phyloP scores from a whole-genome alignment of 2,888 invertebrate species.

The Amblyjoppa proteus region DNA sequence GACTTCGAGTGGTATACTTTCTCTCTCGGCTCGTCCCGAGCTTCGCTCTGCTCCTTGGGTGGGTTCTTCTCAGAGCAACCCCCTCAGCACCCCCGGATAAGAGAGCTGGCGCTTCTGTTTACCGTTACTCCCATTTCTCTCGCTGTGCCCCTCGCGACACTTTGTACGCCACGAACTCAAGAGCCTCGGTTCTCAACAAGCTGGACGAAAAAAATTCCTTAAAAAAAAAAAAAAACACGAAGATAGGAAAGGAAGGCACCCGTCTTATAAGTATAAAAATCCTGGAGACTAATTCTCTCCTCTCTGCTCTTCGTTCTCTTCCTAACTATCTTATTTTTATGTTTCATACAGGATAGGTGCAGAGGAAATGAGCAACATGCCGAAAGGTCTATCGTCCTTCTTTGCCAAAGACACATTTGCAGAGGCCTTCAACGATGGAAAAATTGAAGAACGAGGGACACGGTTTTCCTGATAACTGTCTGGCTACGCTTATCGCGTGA shows the following conservation, averaged over 20 bases:
- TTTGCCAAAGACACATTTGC: not conserved
- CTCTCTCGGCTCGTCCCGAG: slow-evolving; percentile 12
- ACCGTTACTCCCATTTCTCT: slow-evolving; percentile 75
- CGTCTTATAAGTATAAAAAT: slow-evolving; percentile 42
- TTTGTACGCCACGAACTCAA: slow-evolving; percentile 47
- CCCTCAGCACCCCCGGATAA: slow-evolving; percentile 59
- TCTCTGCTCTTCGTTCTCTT: slow-evolving; percentile 1
- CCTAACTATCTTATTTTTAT: slow-evolving; percentile 10
- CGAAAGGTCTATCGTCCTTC: not conserved
- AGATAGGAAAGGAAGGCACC: slow-evolving; percentile 33
- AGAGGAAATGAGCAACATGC: slow-evolving; percentile 9
- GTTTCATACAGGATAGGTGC: not conserved
- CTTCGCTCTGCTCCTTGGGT: slow-evolving; percentile 44
- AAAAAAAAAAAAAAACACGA: slow-evolving; percentile 24
- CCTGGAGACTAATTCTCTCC: not conserved
- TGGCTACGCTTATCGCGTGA: not conserved
- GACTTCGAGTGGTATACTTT: slow-evolving; percentile 55
- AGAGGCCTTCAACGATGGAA: not conserved
- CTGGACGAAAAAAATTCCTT: slow-evolving; percentile 7
- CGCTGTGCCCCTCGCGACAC: slow-evolving; percentile 59
- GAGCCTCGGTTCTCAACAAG: slow-evolving; percentile 38
- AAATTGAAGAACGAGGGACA: not conserved
- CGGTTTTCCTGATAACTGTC: not conserved
- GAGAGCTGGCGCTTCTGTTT: slow-evolving; percentile 75
- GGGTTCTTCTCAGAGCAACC: slow-evolving; percentile 38